These are phyloP conservation scores for Athrips mouffetella DNA, from an alignment of 2,888 invertebrate genomes.

Conservation along the genomic window DNA sequence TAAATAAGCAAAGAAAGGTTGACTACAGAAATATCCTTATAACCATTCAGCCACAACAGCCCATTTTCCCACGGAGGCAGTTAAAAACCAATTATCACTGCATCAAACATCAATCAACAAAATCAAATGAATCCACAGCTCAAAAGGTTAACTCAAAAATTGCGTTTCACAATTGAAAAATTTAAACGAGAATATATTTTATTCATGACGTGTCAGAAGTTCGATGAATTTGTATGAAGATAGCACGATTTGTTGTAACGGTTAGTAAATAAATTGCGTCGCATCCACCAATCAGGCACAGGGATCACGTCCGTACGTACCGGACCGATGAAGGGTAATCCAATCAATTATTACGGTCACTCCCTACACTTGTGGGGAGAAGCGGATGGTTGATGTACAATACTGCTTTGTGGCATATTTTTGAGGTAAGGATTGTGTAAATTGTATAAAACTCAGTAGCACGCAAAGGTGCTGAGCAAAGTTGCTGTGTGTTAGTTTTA, in stretches of 20 bases:
- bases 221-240: conserved; percentile 56
- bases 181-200: conserved; percentile 47
- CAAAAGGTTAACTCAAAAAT: neutral
- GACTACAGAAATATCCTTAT: too few relatives aligned
- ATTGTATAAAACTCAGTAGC: too few relatives aligned
- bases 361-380: too few relatives aligned
- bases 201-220: conserved; percentile 44
- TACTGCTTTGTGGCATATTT: too few relatives aligned
- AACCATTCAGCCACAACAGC: too few relatives aligned
- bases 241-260: conserved; percentile 61
- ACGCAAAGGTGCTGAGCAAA: too few relatives aligned
- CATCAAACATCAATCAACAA: neutral
- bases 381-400: too few relatives aligned
- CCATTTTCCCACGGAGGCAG: too few relatives aligned
- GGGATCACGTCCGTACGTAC: conserved; percentile 63
- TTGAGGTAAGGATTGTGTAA: too few relatives aligned
- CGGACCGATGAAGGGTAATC: conserved; percentile 61
- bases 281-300: conserved; percentile 55
- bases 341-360: conserved; percentile 70
- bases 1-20: too few relatives aligned
- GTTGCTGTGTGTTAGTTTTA: too few relatives aligned
- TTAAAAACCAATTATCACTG: too few relatives aligned
- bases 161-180: conserved; percentile 27
- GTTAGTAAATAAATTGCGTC: conserved; percentile 60
- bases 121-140: neutral